Evolutionary conservation across 2,888 invertebrate species (phyloP), one percentile per base, ranked within the genome.

Genomic region (Diaperis boleti): DNA sequence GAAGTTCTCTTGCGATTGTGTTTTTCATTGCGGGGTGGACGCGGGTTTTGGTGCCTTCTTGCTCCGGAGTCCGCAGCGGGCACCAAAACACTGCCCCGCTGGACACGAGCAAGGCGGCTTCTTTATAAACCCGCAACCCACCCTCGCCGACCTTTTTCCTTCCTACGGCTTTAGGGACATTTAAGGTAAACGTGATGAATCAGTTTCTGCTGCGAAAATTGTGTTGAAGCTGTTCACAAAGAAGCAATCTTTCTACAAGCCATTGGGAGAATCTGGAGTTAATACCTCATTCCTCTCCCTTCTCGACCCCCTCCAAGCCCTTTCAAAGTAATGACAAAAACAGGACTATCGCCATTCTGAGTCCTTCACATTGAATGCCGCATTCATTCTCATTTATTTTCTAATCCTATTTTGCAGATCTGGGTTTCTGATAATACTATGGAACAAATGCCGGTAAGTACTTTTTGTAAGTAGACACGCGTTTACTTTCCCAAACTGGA

Each of bases 361-460:
- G 18, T 18, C 37, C 10, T 54, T 42, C 15, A 7, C 8, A 11
- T 33, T 10, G 13, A 33, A 31, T n/a, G 5, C 10, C n/a, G 10
- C 10, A 39, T 20, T 29, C 31, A 41, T n/a, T n/a, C n/a, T n/a
- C n/a, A n/a, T n/a, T n/a, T n/a, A n/a, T n/a, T n/a, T n/a, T n/a
- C n/a, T n/a, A n/a, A 33, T 62, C 35, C 39, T 62, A 20, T 63
- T 74, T 86, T 83, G 63, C 87, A 93, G 93, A 87, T 92, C 73
- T 93, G 93, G 93, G 85, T 91, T 77, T 89, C 89, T 72, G 86
- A 87, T 72, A 86, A 86, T 79, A 87, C 86, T 42, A 84, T 85
- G 83, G 91, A 91, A 74, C 85, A 86, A 76, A 92, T 92, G 92
- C 92, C 93, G 85, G 92, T 93, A 85, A 90, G 92, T 88, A 80